Base-by-base conservation (phyloP, 2,797 vertebrate species). In the Sebastes taczanowskii region DNA sequence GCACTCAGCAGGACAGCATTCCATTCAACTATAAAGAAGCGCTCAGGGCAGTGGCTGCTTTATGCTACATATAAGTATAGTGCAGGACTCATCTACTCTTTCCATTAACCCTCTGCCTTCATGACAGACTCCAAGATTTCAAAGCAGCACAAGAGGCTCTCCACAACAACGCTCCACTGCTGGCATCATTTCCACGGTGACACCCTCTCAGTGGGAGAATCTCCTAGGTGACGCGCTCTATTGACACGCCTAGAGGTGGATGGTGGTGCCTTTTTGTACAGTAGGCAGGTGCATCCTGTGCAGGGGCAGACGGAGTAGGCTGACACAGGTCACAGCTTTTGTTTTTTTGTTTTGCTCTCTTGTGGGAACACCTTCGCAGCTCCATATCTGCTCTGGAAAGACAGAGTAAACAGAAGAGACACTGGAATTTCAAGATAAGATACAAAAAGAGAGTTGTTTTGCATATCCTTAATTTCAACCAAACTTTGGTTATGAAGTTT, bases 271-370 rank as follows among this genome's bases (percentile, higher is more conserved):
- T 87, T 82, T 84, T 84, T 85, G 71, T 46, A 46, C 42, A 18
- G 42, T 77, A 85, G 88, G 90, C 95, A 96, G 95, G 94, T 95
- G 93, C 89, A 80, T 91, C 92, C 88, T 84, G 89, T 75, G 71
- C 61, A 77, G 80, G 63, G 89, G 82, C 87, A 88, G 82, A 88
- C 61, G 49, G 71, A 77, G 81, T 16, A 75, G 66, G 25, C 68
- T 71, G 72, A 60, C 69, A 59, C 61, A 25, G 59, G n/a, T 16
- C 35, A 22, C 7, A 38, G 23, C 13, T 22, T 35, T 35, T 7
- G n/a, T 68, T 84, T 78, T 65, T 38, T 22, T 49, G 32, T 73
- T 70, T 75, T 59, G 20, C 64, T 76, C 69, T 84, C n/a, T 16
- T 55, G 67, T 78, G 77, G 84, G 78, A 91, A 74, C 79, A 85